Evolutionary conservation across 2,888 invertebrate species (phyloP).

Genomic region (Flexamia atlantica): DNA sequence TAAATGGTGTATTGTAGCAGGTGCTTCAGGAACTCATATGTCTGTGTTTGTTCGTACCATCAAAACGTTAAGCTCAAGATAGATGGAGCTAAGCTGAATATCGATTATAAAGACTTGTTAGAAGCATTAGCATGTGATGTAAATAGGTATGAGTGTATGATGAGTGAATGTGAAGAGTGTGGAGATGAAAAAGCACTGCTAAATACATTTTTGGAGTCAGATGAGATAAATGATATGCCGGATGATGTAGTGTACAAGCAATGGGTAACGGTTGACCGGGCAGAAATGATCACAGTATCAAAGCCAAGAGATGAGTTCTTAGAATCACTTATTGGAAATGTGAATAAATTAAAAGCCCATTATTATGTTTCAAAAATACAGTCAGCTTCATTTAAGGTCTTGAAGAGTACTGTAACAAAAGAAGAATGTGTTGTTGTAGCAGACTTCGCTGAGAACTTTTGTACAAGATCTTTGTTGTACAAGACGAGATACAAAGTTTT

Average conservation of each 20-base stretch:
- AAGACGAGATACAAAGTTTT: slow-evolving; percentile 40
- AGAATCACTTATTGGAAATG: slow-evolving; percentile 41
- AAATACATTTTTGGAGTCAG: slow-evolving; percentile 45
- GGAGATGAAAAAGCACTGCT: background rate
- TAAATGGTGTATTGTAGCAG: slow-evolving; percentile 42
- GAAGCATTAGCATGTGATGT: slow-evolving; percentile 53
- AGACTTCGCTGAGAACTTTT: slow-evolving; percentile 54
- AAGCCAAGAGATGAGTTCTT: slow-evolving; percentile 50
- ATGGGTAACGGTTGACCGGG: slow-evolving; percentile 22
- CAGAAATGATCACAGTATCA: slow-evolving; percentile 48
- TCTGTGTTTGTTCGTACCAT: slow-evolving; percentile 57
- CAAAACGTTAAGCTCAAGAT: slow-evolving; percentile 61
- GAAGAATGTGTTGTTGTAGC: slow-evolving; percentile 49
- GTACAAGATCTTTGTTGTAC: slow-evolving; percentile 42
- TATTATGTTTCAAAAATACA: slow-evolving; percentile 50
- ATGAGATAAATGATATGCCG: slow-evolving; percentile 26
- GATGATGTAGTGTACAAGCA: slow-evolving; percentile 43
- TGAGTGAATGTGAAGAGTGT: slow-evolving; percentile 46
- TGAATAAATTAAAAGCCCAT: slow-evolving; percentile 44
- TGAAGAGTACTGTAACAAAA: slow-evolving; percentile 48
- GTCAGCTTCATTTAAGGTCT: slow-evolving; percentile 42
- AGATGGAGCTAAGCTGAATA: slow-evolving; percentile 21
- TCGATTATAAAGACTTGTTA: slow-evolving; percentile 54
- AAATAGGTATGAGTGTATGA: slow-evolving; percentile 54
- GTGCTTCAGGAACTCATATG: slow-evolving; percentile 56